Evolutionary conservation across 2,888 invertebrate genomes (phyloP), one percentile per base, ranked within the genome.

Genomic region (Eristalis intricaria): DNA sequence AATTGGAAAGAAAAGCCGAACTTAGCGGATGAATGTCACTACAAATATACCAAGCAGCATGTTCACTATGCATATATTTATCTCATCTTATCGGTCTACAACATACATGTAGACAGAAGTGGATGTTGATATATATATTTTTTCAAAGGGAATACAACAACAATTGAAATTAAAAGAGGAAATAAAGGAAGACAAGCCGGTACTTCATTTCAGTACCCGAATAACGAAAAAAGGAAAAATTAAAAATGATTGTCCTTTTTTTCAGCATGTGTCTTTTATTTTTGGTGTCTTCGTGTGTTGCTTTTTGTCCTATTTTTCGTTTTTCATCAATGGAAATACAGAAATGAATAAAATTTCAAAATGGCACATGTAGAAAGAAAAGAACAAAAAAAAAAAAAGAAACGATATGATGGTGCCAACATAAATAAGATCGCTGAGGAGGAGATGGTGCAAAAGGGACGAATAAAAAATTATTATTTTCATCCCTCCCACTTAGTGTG

Each of bases 301-400:
- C 71, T 79, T 83, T 86, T 76, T 84, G 87, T 87, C 87, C 87
- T 84, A 84, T 84, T 87, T 87, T 69, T 87, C 84, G 79, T 87
- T 87, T 87, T 87, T 87, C 87, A 80, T 87, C 87, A 87, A 87
- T 87, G 87, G 84, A 87, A 87, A 87, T 87, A 80, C 71, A 87
- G 87, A 87, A 87, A 87, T 87, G 84, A 87, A 87, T 87, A 87
- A 66, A 84, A 84, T 87, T 87, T 87, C 87, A 87, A 87, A 87
- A 87, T 87, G 87, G 87, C 87, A 87, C 84, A 79, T 84, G 76
- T 76, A 84, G 26, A 63, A 65, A 15, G 60, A 26, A 71, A 73
- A 58, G 26, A 68, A 69, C 56, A 43, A 63, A n/a, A n/a, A n/a
- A n/a, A 23, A 23, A 65, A 69, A 58, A 60, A 38, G 40, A 43